Conservation (phyloP, 1,140 invertebrate genomes). For the Bombus pascuorum region DNA sequence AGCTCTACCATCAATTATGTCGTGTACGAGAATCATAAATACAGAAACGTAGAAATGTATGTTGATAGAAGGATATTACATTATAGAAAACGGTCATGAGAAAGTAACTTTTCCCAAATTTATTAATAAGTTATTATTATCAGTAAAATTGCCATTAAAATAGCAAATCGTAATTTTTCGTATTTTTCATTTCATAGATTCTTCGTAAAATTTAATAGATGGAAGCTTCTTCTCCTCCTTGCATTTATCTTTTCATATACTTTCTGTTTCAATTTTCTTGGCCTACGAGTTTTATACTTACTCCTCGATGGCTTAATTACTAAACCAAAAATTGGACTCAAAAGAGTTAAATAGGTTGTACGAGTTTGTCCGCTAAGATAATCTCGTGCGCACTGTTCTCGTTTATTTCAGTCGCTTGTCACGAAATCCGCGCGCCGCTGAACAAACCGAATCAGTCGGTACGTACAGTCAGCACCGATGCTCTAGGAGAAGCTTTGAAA, state of each 20-base stretch:
- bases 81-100: no score
- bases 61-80: neutral
- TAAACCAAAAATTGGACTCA: neutral
- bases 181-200: no score
- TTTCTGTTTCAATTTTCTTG: neutral
- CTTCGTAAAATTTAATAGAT: no score
- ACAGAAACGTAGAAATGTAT: neutral
- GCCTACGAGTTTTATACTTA: neutral
- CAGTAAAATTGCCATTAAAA: no score
- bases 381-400: neutral
- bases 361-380: no score
- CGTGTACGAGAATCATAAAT: neutral
- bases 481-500: constrained; percentile 42
- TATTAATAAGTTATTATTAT: no score
- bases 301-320: neutral
- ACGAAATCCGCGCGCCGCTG: constrained; percentile 37
- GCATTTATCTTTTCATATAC: no score
- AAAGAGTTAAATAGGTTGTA: neutral
- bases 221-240: no score
- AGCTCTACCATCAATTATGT: neutral
- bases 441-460: constrained; percentile 53
- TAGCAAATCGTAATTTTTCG: no score
- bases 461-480: constrained; percentile 47
- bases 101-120: no score
- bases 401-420: constrained; percentile 57